Evolutionary conservation across 2,797 vertebrate species (phyloP), one percentile per base, ranked within the genome.

Genomic region (Brachyalestes nurse): DNA sequence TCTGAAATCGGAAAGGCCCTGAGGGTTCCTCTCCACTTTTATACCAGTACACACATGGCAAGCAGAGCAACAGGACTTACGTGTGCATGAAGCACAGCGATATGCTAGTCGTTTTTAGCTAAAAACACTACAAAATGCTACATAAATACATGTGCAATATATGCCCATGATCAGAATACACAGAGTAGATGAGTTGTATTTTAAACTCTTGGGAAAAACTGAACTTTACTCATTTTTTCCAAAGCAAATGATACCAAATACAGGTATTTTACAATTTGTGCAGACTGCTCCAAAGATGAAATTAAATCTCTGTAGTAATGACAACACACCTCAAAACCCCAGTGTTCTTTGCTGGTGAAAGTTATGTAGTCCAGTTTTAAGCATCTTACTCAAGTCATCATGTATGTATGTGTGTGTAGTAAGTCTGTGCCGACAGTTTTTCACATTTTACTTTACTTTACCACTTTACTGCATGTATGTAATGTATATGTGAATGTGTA

Each of bases 351-450:
- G 65, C 42, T 40, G 69, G 67, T 64, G 70, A 74, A 40, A 45
- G 25, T 75, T 21, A 47, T 78, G 78, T 75, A 72, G 57, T 69
- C 62, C 75, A 72, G 82, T 80, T 53, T 69, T 19, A 8, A 51
- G 62, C 28, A 82, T 77, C 77, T 19, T 78, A 60, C 83, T 57
- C 69, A 72, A 5, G 14, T 62, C 40, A 49, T 17, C 58, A 64
- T 2, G 45, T 47, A 6, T 12, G 55, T 5, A 3, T 60, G 21
- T 23, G 58, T 25, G 28, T 28, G 28, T 28, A 28, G 28, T 28
- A 28, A 34, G 34, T 4, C 34, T 21, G 66, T 69, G 10, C n/a
- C n/a, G 25, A 60, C 9, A 40, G 25, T 61, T 4, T 9, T 62
- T 17, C 45, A 64, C 67, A 25, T n/a, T n/a, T n/a, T n/a, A n/a